A percentile compares a stretch with the other conserved stretches of the same genome.
Evolutionary conservation across 1,140 invertebrate species (phyloP).

Genomic region (Saxidomus purpurata): DNA sequence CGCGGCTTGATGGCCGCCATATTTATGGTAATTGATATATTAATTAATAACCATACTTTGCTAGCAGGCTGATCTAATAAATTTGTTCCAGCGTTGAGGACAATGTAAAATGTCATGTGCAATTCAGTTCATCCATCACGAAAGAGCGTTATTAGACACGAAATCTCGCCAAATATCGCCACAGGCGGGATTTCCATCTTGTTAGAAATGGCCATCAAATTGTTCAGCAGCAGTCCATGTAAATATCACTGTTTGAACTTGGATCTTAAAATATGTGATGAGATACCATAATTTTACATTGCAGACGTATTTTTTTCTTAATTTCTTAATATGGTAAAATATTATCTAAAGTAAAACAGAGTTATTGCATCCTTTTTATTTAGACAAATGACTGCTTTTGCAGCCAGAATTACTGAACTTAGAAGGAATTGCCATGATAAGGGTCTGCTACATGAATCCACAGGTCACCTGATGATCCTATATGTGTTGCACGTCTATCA

Average conservation of each 20-base stretch:
- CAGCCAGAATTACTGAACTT: too few species aligned
- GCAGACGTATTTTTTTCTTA: too few species aligned
- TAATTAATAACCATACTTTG: slow-evolving; percentile 64
- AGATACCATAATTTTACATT: too few species aligned
- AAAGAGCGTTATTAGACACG: slow-evolving; percentile 52
- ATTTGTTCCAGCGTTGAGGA: slow-evolving; percentile 47
- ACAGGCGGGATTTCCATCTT: slow-evolving; percentile 42
- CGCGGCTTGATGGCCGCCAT: slow-evolving; percentile 42
- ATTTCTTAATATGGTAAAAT: too few species aligned
- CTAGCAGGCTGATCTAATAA: slow-evolving; percentile 47
- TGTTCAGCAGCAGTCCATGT: not conserved
- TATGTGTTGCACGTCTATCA: not conserved
- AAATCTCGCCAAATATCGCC: slow-evolving; percentile 63
- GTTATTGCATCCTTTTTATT: too few species aligned
- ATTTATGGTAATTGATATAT: slow-evolving; percentile 67
- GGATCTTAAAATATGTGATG: too few species aligned
- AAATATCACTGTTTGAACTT: too few species aligned
- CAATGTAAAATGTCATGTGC: slow-evolving; percentile 62
- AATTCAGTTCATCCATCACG: slow-evolving; percentile 62
- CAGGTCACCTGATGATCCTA: too few species aligned
- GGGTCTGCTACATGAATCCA: too few species aligned
- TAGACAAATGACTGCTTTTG: too few species aligned
- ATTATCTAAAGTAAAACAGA: too few species aligned
- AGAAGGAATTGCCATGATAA: too few species aligned
- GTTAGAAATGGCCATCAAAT: not conserved